Base-by-base conservation (phyloP, 2,113 vertebrate genomes). In the Albula goreensis region DNA sequence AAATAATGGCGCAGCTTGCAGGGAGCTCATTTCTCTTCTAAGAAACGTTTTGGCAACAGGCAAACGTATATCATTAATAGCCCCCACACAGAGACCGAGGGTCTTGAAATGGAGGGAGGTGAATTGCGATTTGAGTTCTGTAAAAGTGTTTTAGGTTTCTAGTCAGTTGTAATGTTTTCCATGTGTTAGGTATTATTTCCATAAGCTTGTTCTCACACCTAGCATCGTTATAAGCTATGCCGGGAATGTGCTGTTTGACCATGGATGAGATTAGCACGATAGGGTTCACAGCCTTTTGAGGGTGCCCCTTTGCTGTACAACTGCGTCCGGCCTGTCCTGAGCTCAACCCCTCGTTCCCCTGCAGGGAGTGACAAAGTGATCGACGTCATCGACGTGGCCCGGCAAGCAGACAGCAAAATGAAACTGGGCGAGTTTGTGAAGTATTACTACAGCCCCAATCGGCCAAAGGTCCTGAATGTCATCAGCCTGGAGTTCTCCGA, bases 401-500 rank as follows among this genome's bases (percentile, higher is more conserved):
- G 98, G 88, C 98, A 99, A 94, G 98, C 98, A 48, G 98, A 99
- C 96, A 98, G 98, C 95, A 99, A 99, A 94, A 99, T 99, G 96
- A 99, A 98, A 89, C 97, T 99, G 85, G 96, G 96, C 87, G 97
- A 98, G 92, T 99, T 99, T 51, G 95, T 99, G 89, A 97, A 98
- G 92, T 99, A 99, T 95, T 99, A 97, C 94, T 97, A 92, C 92
- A 96, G 95, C 80, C 93, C 96, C 83, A 95, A 97, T 80, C 96
- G 97, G 91, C 97, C 98, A 78, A 99, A 99, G 94, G 98, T 99
- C 90, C 96, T 99, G 93, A 99, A 99, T 92, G 97, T 99, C 93
- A 99, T 99, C 96, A 99, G 98, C 94, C 96, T 99, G 91, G 98
- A 99, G 94, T 99, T 99, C 93, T 99, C 98, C 0, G 98, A 99